A percentile compares a stretch with the other conserved stretches of the same genome.
Evolutionary conservation across 2,113 vertebrate species (phyloP).

Genomic region (Salvelinus fontinalis): DNA sequence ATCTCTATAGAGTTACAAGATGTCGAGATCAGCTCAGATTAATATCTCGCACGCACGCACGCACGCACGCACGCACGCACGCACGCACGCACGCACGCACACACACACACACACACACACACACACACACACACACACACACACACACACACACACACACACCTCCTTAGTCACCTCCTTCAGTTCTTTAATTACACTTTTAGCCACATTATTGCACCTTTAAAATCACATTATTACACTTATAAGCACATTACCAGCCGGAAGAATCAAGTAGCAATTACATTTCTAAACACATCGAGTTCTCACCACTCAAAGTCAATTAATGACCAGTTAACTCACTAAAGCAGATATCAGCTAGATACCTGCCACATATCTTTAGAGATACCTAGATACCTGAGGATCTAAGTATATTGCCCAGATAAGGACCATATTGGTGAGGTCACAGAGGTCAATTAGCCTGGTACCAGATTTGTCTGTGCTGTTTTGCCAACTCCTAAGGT

Average conservation of each 20-base stretch:
- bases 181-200: constrained; percentile 58
- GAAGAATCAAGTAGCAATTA: constrained; percentile 33
- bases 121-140: constrained; percentile 6
- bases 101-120: background rate
- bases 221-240: background rate
- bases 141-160: background rate
- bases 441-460: too few relatives aligned
- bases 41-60: constrained; percentile 20
- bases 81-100: background rate
- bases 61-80: background rate
- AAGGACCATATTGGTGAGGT: too few relatives aligned
- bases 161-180: constrained; percentile 47
- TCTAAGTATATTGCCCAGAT: too few relatives aligned
- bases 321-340: background rate
- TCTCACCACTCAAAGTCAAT: constrained; percentile 24
- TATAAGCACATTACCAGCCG: background rate
- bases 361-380: background rate
- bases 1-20: constrained; percentile 36
- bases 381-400: too few relatives aligned
- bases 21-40: constrained; percentile 37
- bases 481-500: too few relatives aligned
- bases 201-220: constrained; percentile 45
- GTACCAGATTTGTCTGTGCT: too few relatives aligned
- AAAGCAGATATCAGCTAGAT: constrained; percentile 8
- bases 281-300: constrained; percentile 9